Evolutionary conservation across 2,888 invertebrate species (phyloP).

Genomic region (Caenorhabditis doughertyi): DNA sequence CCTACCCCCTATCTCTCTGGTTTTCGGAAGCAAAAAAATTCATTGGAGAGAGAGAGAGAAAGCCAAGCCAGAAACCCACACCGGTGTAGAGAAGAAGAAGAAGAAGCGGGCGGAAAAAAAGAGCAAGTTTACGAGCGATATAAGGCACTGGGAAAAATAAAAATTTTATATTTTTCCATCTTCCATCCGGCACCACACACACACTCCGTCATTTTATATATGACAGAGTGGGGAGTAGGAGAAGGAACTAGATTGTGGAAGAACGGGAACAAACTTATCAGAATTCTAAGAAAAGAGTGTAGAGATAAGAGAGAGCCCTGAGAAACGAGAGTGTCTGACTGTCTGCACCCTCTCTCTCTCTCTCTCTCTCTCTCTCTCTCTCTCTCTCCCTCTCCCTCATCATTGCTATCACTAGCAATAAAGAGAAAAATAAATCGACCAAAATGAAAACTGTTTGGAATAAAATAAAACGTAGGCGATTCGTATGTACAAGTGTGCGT

Average conservation of each 20-base stretch:
- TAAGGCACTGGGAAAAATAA: constrained; percentile 46
- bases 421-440: too few species aligned
- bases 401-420: too few species aligned
- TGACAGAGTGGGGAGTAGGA: neutral
- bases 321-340: constrained; percentile 20
- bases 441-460: neutral
- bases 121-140: constrained; percentile 51
- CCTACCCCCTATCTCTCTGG: neutral
- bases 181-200: constrained; percentile 22
- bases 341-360: neutral
- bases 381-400: constrained; percentile 5
- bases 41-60: neutral
- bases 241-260: neutral
- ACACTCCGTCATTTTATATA: constrained; percentile 28
- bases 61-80: too few species aligned
- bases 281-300: too few species aligned
- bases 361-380: constrained; percentile 21
- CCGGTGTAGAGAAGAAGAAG: neutral
- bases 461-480: neutral
- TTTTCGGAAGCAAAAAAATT: neutral
- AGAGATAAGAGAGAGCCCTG: neutral
- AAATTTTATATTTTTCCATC: constrained; percentile 41
- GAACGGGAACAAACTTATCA: neutral
- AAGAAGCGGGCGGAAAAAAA: constrained; percentile 4
- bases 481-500: neutral